Evolutionary conservation across 2,888 invertebrate genomes (phyloP).

Genomic region (Xestia c-nigrum): DNA sequence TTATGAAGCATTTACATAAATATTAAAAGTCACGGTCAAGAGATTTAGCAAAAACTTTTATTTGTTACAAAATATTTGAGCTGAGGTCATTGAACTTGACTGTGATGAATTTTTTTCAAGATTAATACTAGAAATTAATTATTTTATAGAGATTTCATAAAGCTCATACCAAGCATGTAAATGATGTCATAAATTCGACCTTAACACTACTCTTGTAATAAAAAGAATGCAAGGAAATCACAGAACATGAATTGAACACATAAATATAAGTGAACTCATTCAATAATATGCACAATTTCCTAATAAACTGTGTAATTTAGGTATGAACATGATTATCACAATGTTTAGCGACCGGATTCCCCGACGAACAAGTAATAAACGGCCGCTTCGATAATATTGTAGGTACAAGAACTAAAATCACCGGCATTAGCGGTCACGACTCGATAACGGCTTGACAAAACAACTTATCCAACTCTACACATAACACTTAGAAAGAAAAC

Average conservation of each 20-base stretch:
- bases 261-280: constrained; percentile 4
- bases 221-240: constrained; percentile 12
- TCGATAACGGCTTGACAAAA: constrained; percentile 30
- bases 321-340: background rate
- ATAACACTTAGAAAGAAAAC: constrained; percentile 51
- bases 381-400: constrained; percentile 20
- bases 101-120: constrained; percentile 5
- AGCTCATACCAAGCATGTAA: constrained; percentile 3
- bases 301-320: background rate
- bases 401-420: constrained; percentile 35
- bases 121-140: constrained; percentile 8
- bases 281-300: background rate
- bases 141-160: background rate
- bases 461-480: constrained; percentile 19
- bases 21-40: background rate
- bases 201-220: constrained; percentile 1
- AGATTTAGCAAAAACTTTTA: background rate
- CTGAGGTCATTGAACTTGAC: constrained; percentile 63
- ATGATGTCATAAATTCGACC: constrained; percentile 25
- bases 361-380: constrained; percentile 2
- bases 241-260: constrained; percentile 11
- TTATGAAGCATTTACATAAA: background rate
- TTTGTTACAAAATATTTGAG: constrained; percentile 18
- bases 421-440: constrained; percentile 38
- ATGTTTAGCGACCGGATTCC: constrained; percentile 41